Base-by-base conservation (phyloP, 2,888 invertebrate species). In the Emmelina monodactyla region DNA sequence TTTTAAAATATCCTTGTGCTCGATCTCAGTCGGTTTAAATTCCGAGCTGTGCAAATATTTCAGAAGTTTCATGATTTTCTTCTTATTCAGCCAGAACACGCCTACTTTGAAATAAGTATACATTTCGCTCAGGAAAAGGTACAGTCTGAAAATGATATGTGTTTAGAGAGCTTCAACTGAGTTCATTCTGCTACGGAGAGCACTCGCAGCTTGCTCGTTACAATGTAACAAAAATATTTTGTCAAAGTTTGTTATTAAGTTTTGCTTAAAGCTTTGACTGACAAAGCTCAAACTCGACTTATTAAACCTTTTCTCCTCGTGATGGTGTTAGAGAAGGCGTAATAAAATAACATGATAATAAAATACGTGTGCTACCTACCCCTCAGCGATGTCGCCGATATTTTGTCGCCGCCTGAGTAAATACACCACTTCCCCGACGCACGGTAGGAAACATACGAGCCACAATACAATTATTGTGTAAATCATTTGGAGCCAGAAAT, bases 341-440 rank as follows among this genome's bases (percentile, higher is more conserved):
- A 19, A 19, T 5, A 6, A 19, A 19, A 19, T 19, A 6, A 19
- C 5, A 6, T 6, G 19, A 9, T 19, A 19, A 6, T 19, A 9
- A 19, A 5, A 19, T 19, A 19, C 19, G 5, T 9, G 19, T 19
- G 9, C 19, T 46, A 50, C 40, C 39, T 67, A 80, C 80, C 80
- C 80, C 56, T 71, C 78, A 43, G 79, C 79, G 47, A 86, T 83
- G 51, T 84, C 83, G 37, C 83, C 85, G 47, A 87, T 84, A 51
- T 82, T 82, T 49, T 83, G 83, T 36, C 79, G 75, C 45, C 85
- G 85, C 64, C 82, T 84, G 39, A 86, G 82, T 51, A 88, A 85
- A 75, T 88, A 88, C 64, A 86, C 83, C 60, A 85, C 76, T 62
- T 84, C 85, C 14, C 85, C 85, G 31, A 82, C 78, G 42, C 81